Conservation (phyloP, 37 sponge, comb jelly and placozoan species). For the Cladorhizidae sp. region DNA sequence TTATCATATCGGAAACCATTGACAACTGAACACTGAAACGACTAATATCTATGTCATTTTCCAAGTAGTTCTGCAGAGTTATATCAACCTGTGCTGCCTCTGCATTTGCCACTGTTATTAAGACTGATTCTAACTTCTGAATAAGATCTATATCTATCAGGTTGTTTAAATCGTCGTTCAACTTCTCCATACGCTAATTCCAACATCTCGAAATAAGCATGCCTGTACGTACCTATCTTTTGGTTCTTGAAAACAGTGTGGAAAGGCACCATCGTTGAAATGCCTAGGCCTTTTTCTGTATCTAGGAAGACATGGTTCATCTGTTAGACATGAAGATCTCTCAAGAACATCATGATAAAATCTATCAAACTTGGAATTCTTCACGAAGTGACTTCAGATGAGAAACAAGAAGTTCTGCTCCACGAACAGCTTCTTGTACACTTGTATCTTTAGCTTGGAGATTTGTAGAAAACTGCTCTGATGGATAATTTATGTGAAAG, state of each 20-base stretch:
- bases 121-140: too few relatives aligned
- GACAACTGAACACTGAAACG: too few relatives aligned
- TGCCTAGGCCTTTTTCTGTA: too few relatives aligned
- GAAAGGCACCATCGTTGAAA: constrained; percentile 27
- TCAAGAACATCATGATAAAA: constrained; percentile 39
- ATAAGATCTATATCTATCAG: too few relatives aligned
- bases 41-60: too few relatives aligned
- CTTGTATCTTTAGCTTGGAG: constrained; percentile 63
- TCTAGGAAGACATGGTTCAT: constrained; percentile 37
- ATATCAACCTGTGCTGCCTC: too few relatives aligned
- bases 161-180: too few relatives aligned
- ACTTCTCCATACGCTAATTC: neutral
- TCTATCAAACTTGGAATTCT: constrained; percentile 22
- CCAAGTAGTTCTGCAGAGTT: too few relatives aligned
- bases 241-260: constrained; percentile 31
- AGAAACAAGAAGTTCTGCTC: constrained; percentile 40
- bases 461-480: constrained; percentile 57
- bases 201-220: neutral
- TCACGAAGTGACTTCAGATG: constrained; percentile 23
- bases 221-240: constrained; percentile 17
- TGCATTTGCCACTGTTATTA: too few relatives aligned
- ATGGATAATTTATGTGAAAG: too few relatives aligned
- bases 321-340: constrained; percentile 22
- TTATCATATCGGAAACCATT: too few relatives aligned
- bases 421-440: too few relatives aligned